Percentiles rank a stretch among this genome's conserved stretches.
Conservation (phyloP, 2,113 vertebrate genomes). For the Osmerus eperlanus region DNA sequence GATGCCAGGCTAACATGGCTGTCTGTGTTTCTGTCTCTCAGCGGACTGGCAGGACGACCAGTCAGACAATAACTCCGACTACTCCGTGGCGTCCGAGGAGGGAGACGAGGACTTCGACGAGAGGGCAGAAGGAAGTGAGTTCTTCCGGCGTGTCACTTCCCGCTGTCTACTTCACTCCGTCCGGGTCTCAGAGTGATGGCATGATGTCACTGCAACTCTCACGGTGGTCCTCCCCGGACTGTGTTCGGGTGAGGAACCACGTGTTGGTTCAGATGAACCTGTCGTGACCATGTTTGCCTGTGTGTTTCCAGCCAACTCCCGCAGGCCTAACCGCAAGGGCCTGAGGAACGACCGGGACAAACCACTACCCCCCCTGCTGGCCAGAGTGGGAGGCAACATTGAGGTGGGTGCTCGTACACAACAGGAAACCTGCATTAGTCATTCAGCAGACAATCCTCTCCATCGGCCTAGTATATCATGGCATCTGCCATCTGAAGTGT, state of each 20-base stretch:
- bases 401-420: constrained; percentile 72
- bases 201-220: not conserved
- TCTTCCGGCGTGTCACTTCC: too few species aligned
- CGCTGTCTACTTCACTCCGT: too few species aligned
- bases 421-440: too few species aligned
- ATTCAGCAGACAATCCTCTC: too few species aligned
- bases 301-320: constrained; percentile 78
- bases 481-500: not conserved
- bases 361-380: constrained; percentile 93
- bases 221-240: too few species aligned
- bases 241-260: too few species aligned
- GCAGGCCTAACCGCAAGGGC: constrained; percentile 92
- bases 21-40: constrained; percentile 21
- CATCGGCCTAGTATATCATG: too few species aligned
- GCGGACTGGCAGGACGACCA: constrained; percentile 98
- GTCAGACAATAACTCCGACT: constrained; percentile 96
- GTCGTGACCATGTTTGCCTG: constrained; percentile 19
- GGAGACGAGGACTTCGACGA: constrained; percentile 97
- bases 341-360: constrained; percentile 96
- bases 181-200: too few species aligned
- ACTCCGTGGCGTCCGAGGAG: constrained; percentile 96
- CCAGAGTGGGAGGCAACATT: constrained; percentile 96
- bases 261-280: too few species aligned
- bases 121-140: constrained; percentile 82
- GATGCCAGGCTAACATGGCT: not conserved